Percentiles rank a stretch among this genome's conserved stretches.
These are phyloP conservation scores for Channallabes apus DNA, from an alignment of 2,797 vertebrate genomes.

Conservation along the genomic window DNA sequence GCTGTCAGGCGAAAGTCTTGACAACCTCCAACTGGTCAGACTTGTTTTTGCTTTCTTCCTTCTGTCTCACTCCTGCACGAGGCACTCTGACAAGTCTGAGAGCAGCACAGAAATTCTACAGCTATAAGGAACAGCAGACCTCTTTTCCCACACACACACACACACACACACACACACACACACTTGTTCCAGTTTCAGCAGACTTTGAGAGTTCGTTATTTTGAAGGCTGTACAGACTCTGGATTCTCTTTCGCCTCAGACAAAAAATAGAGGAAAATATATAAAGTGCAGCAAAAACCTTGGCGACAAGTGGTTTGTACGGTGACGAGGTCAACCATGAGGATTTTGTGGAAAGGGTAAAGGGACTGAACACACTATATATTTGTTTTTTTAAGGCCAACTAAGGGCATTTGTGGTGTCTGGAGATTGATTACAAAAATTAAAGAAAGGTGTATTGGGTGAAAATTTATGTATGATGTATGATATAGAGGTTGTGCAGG, in stretches of 20 bases:
- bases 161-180: conserved; percentile 12
- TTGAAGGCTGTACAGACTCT: conserved; percentile 51
- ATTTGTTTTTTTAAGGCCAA: neutral
- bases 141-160: conserved; percentile 45
- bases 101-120: conserved; percentile 44
- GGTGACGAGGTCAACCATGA: neutral
- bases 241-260: conserved; percentile 40
- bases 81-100: conserved; percentile 48
- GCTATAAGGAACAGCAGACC: conserved; percentile 43
- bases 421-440: too few species aligned
- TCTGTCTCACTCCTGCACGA: conserved; percentile 43
- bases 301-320: conserved; percentile 5
- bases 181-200: conserved; percentile 41
- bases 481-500: neutral
- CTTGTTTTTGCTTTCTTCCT: conserved; percentile 33
- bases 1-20: conserved; percentile 45
- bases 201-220: conserved; percentile 46
- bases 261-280: conserved; percentile 12
- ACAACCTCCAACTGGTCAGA: conserved; percentile 50
- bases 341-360: neutral
- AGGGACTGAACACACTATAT: neutral
- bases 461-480: too few species aligned
- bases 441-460: too few species aligned
- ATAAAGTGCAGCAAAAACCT: conserved; percentile 1
- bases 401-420: neutral